Conservation (phyloP, 2,888 invertebrate genomes). For the Unio pictorum region DNA sequence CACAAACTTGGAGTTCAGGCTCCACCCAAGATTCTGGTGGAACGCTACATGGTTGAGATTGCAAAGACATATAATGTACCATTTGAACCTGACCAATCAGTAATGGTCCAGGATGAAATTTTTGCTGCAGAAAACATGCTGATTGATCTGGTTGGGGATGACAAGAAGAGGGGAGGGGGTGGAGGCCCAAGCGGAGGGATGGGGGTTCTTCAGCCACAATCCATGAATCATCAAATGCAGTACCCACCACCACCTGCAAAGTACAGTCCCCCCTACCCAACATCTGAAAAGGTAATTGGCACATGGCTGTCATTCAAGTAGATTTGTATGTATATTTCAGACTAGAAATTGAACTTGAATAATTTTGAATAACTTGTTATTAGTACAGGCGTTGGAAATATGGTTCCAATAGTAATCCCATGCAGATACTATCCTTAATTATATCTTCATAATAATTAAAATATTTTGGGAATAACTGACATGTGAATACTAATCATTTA, state of each 20-base stretch:
- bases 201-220: slow-evolving; percentile 26
- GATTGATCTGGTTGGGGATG: slow-evolving; percentile 59
- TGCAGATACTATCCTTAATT: too few species aligned
- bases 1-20: slow-evolving; percentile 77
- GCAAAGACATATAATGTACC: slow-evolving; percentile 95
- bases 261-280: slow-evolving; percentile 18
- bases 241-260: slow-evolving; percentile 15
- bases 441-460: too few species aligned
- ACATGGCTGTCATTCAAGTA: too few species aligned
- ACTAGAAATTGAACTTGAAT: background rate
- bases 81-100: slow-evolving; percentile 90
- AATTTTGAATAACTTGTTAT: background rate
- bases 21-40: slow-evolving; percentile 94
- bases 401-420: too few species aligned
- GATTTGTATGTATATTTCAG: background rate
- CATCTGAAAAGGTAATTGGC: slow-evolving; percentile 4
- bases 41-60: slow-evolving; percentile 93
- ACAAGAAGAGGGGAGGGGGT: slow-evolving; percentile 45
- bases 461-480: too few species aligned
- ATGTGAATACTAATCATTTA: too few species aligned
- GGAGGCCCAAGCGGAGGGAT: slow-evolving; percentile 43
- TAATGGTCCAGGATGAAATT: slow-evolving; percentile 64
- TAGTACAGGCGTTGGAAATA: slow-evolving; percentile 9
- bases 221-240: background rate
- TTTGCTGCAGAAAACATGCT: slow-evolving; percentile 58